Evolutionary conservation across 1,140 invertebrate genomes (phyloP).

Genomic region (Zaprionus ghesquierei): DNA sequence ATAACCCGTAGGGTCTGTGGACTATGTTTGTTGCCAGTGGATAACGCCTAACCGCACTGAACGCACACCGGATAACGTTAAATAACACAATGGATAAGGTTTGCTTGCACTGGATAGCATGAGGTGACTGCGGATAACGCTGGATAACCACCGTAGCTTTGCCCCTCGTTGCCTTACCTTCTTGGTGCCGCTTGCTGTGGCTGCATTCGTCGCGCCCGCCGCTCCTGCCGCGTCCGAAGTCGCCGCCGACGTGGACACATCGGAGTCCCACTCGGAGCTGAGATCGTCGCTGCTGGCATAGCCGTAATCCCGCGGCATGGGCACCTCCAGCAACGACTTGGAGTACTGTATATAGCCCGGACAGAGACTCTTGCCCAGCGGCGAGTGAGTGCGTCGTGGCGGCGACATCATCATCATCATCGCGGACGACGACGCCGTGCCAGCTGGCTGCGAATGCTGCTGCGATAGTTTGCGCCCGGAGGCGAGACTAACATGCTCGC

Average conservation of each 20-base stretch:
- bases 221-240: conserved; percentile 21
- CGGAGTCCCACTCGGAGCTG: conserved; percentile 94
- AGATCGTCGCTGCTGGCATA: conserved; percentile 94
- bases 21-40: neutral
- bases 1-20: neutral
- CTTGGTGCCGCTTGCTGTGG: conserved; percentile 40
- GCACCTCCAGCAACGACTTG: conserved; percentile 89
- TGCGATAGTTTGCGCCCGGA: conserved; percentile 47
- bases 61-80: neutral
- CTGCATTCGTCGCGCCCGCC: conserved; percentile 23
- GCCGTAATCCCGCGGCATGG: conserved; percentile 89
- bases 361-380: conserved; percentile 69
- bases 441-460: conserved; percentile 39
- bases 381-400: conserved; percentile 67
- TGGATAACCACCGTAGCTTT: neutral
- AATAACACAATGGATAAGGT: neutral
- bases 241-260: conserved; percentile 84
- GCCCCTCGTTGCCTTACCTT: conserved; percentile 51
- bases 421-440: neutral
- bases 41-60: neutral
- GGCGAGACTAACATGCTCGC: conserved; percentile 46
- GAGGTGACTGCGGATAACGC: neutral
- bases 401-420: conserved; percentile 27
- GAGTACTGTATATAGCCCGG: conserved; percentile 92
- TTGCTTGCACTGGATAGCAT: neutral